Base-by-base conservation (phyloP, 2,797 vertebrate species). In the Pelochelys cantorii region DNA sequence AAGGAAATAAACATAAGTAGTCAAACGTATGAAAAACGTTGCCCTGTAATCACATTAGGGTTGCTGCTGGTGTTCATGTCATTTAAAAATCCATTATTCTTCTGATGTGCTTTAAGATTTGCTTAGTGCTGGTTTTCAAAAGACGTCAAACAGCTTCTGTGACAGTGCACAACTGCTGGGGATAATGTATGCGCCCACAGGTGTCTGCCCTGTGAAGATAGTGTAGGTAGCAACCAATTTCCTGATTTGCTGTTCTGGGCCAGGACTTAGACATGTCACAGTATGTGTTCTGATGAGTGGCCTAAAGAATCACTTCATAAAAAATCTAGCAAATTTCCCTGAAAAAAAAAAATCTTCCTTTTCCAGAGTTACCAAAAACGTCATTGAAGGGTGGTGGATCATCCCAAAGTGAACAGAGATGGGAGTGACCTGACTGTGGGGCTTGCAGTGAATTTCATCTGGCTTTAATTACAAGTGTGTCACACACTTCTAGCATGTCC, bases 1-100 rank as follows among this genome's bases (percentile, higher is more conserved):
- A 93, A 93, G 94, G 89, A 94, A 85, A 94, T 80, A 90, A 95
- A 92, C 59, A 54, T 77, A 74, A 57, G 48, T 25, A 80, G 79
- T 90, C 81, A 78, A 83, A 83, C 80, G 53, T 56, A 88, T 74
- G 55, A 92, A 87, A 84, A 91, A 86, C 10, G 2, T 71, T 87
- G 31, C 62, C 80, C 62, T 18, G 1, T 22, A 65, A 84, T 48
- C 1, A 4, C 12, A 25, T 86, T 29, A 31, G 52, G 75, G 23
- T 56, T n/a, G 84, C 79, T 85, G 29, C 79, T 89, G 25, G 48
- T 78, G 65, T 54, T 75, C 54, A 1, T 42, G 48, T 31, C 4
- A 20, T 89, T 79, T 88, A 42, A 27, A 31, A 37, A 75, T n/a
- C 29, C 25, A 42, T 79, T 79, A 25, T 80, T 87, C 68, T 86